Base-by-base conservation (phyloP, 2,113 vertebrate species). In the Excalfactoria chinensis region DNA sequence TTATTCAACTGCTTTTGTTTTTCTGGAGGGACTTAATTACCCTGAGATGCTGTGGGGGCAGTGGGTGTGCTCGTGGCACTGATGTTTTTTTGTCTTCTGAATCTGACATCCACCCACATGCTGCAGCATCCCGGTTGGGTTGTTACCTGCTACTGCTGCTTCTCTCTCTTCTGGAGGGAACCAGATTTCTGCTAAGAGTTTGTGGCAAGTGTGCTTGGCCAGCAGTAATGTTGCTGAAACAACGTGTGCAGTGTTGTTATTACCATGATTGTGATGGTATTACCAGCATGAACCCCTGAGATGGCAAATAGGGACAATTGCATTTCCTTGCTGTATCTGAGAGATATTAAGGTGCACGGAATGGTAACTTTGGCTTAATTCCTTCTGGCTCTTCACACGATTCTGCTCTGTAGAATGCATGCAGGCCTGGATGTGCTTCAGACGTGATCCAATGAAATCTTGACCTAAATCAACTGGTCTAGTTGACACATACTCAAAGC, bases 101-200 rank as follows among this genome's bases (percentile, higher is more conserved):
- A 83, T 86, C 69, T 81, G 79, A 64, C 58, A 84, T 86, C 85
- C 72, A 69, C 95, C 91, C 64, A 89, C 89, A 10, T 2, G 28
- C 79, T 78, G 69, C 73, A 81, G 88, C 66, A 93, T 69, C 62
- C 82, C 71, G 35, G 62, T 43, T 95, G 89, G 35, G 58, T 43
- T 95, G 89, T 84, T 96, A 90, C 94, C 87, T 90, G 91, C 84
- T 95, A 53, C 81, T 66, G 89, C 89, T 68, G 43, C 73, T 89
- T 84, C 53, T 48, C 41, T 55, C 63, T 66, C 19, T 80, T 83
- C 40, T 63, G 37, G 74, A 56, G 22, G n/a, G 43, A 93, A 13
- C 30, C 60, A 43, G 55, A 30, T 67, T 91, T 80, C 72, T 88
- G 17, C 32, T 56, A 51, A 51, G 34, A 5, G 53, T 16, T 68